Evolutionary conservation across 2,797 vertebrate species (phyloP), one percentile per base, ranked within the genome.

Genomic region (Enteromius unitaeniatus): DNA sequence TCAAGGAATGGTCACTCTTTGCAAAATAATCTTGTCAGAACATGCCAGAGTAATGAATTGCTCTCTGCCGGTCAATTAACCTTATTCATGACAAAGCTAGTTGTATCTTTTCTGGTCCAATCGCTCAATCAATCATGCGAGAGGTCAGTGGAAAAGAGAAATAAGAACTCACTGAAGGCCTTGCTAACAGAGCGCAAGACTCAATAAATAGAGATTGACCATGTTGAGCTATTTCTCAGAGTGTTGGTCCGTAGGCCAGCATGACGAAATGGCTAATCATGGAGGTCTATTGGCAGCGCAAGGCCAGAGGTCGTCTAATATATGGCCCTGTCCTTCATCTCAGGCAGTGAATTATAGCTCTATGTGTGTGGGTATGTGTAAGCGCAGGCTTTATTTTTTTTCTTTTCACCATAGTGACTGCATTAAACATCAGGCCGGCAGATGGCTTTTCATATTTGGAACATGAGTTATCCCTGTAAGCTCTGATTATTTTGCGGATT

Each of bases 231-330:
- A 55, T 74, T 70, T 85, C 45, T 60, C 62, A 65, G 58, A 62
- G 53, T 83, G 58, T 45, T 51, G 81, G 75, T 67, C 77, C 34
- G 4, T 28, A 47, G 80, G 26, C 40, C 49, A 9, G 60, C 81
- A 85, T 83, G 70, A 77, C 21, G 82, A 81, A 86, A 79, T 72
- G 78, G 47, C 68, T 87, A 88, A 86, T 84, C 86, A 91, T 83
- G 34, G 77, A 72, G 77, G 85, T 80, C 77, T 90, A 91, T 84
- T 86, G 91, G 85, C 90, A 87, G 87, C 40, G 6, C 70, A 76
- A 78, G 91, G 92, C 90, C 89, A 92, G 69, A 81, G 89, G 89
- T 88, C 88, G 82, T 84, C 65, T 77, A 65, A 88, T 90, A 88
- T 86, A 90, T 88, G 78, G 67, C 37, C 60, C 80, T 73, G 86